Evolutionary conservation across 2,797 vertebrate species (phyloP).

Genomic region (Muscicapa comitata): DNA sequence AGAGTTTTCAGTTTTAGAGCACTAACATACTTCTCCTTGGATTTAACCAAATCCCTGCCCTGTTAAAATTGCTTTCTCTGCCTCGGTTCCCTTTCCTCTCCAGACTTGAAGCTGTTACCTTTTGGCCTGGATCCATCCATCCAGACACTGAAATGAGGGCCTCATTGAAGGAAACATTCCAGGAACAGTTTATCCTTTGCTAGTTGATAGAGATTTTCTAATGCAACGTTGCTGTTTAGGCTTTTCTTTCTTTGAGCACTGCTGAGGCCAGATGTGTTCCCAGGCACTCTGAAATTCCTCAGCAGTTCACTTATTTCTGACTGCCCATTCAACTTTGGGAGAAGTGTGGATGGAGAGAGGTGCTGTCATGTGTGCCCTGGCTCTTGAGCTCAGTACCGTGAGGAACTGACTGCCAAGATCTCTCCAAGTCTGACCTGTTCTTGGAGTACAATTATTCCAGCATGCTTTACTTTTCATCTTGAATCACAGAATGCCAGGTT

Average conservation of each 20-base stretch:
- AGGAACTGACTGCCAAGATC: neutral
- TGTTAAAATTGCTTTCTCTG: neutral
- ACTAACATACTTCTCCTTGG: neutral
- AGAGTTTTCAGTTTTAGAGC: neutral
- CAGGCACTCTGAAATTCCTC: neutral
- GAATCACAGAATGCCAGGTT: neutral
- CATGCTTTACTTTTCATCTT: neutral
- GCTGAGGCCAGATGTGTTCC: neutral
- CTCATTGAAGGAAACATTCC: neutral
- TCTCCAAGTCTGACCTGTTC: neutral
- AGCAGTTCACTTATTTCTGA: neutral
- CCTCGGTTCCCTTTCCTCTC: neutral
- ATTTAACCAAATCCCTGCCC: neutral
- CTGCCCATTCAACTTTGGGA: fast-evolving
- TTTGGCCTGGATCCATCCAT: neutral
- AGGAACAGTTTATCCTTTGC: conserved; percentile 13
- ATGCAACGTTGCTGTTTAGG: neutral
- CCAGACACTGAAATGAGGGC: neutral
- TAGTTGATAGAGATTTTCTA: neutral
- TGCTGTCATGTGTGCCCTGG: neutral
- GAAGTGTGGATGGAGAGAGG: neutral
- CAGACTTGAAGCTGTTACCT: neutral
- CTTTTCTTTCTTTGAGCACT: neutral
- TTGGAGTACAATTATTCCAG: neutral
- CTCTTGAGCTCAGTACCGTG: neutral